phyloP scores from a whole-genome alignment of 1,140 invertebrate species.

The Pantala flavescens region DNA sequence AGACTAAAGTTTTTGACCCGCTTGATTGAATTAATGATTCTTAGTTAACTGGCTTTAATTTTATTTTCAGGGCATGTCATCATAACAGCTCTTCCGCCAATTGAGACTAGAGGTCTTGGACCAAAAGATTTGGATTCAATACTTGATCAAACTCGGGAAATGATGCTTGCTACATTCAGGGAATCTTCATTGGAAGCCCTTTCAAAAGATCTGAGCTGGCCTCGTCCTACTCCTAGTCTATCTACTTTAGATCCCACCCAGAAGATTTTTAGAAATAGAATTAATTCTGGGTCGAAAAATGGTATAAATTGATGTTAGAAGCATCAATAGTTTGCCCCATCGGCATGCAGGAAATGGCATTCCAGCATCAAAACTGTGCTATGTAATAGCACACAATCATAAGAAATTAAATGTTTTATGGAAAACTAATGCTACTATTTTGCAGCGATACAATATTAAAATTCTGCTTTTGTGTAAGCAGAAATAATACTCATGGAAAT shows the following conservation, averaged over 20 bases:
- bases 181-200: neutral
- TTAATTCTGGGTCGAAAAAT: neutral
- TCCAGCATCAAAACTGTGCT: neutral
- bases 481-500: neutral
- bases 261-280: neutral
- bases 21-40: no score
- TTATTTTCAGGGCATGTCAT: conserved; percentile 26
- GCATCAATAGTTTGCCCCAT: neutral
- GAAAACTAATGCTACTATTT: neutral
- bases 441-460: neutral
- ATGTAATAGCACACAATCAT: neutral
- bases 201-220: neutral
- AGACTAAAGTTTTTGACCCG: no score
- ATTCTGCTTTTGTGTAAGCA: neutral
- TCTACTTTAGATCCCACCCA: neutral
- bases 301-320: neutral
- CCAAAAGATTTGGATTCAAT: conserved; percentile 19
- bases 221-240: neutral
- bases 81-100: conserved; percentile 37
- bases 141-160: neutral
- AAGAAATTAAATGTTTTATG: neutral
- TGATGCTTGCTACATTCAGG: neutral
- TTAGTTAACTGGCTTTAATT: no score
- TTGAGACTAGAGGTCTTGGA: conserved; percentile 34
- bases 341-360: neutral